A percentile compares a stretch with the other conserved stretches of the same genome.
Conservation (phyloP, 2,888 invertebrate genomes). For the Pedicia rivosa region DNA sequence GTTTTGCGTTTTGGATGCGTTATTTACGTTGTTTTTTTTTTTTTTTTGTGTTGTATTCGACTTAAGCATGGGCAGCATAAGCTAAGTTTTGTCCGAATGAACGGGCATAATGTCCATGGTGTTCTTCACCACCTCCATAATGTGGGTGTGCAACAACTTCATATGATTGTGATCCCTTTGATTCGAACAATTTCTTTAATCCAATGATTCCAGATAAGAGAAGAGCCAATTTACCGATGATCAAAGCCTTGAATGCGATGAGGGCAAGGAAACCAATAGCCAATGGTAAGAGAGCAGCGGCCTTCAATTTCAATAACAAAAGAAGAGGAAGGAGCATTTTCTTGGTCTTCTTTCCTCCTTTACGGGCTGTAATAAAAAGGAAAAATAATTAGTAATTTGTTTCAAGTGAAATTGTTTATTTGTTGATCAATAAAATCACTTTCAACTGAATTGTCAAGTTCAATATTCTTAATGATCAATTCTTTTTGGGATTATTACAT, state of each 20-base stretch:
- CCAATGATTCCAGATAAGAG: constrained; percentile 58
- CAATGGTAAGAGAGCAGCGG: constrained; percentile 59
- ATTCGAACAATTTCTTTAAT: constrained; percentile 54
- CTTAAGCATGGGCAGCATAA: constrained; percentile 44
- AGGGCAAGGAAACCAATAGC: constrained; percentile 62
- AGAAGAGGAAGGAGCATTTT: constrained; percentile 61
- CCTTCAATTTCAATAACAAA: constrained; percentile 62
- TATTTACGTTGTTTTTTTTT: neutral
- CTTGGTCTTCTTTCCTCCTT: constrained; percentile 61
- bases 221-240: constrained; percentile 70
- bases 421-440: no score
- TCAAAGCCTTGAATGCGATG: constrained; percentile 67
- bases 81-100: constrained; percentile 53
- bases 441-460: no score
- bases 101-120: constrained; percentile 46
- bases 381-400: no score
- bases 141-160: constrained; percentile 59
- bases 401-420: no score
- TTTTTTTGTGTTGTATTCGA: constrained; percentile 18
- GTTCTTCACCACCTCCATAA: constrained; percentile 34
- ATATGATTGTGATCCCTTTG: constrained; percentile 55
- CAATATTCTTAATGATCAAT: no score
- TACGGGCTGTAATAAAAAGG: no score
- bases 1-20: neutral
- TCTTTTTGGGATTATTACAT: no score